phyloP scores from a whole-genome alignment of 2,797 vertebrate genomes.

The Danio aesculapii region DNA sequence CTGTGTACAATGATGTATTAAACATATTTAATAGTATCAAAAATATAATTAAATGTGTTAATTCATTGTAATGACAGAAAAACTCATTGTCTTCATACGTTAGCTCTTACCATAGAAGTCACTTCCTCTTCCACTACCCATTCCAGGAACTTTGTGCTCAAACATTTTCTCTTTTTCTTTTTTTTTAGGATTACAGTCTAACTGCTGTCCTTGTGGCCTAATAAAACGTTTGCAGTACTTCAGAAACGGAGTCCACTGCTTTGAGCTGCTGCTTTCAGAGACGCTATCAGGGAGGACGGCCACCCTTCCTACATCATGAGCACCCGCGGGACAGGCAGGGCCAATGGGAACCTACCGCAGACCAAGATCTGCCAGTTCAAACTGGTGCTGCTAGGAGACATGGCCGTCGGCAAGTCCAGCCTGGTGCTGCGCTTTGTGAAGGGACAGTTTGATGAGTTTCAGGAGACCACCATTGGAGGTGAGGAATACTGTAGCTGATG shows the following conservation, averaged over 20 bases:
- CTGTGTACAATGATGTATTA: neutral
- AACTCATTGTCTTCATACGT: neutral
- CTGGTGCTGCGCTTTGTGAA: constrained; percentile 87
- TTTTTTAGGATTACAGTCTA: constrained; percentile 35
- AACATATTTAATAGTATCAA: neutral
- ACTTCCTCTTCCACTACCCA: constrained; percentile 9
- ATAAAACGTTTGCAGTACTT: constrained; percentile 35
- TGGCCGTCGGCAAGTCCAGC: constrained; percentile 88
- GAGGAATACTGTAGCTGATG: constrained; percentile 47
- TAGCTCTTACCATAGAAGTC: neutral
- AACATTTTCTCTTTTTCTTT: neutral
- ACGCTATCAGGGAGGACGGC: constrained; percentile 65
- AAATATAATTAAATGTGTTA: neutral
- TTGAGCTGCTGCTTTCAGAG: constrained; percentile 51
- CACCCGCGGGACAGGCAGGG: constrained; percentile 79
- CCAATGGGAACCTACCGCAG: constrained; percentile 81
- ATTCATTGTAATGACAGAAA: neutral
- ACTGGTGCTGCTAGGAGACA: constrained; percentile 86
- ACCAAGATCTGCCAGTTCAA: constrained; percentile 91
- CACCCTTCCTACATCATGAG: constrained; percentile 72
- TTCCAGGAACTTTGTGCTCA: neutral
- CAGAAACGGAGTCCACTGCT: constrained; percentile 44
- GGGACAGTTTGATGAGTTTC: constrained; percentile 87
- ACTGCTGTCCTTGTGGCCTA: neutral
- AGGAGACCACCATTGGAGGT: constrained; percentile 89